Conservation (phyloP, 92 coral and sea anemone genomes). For the Epizoanthus illoricatus region DNA sequence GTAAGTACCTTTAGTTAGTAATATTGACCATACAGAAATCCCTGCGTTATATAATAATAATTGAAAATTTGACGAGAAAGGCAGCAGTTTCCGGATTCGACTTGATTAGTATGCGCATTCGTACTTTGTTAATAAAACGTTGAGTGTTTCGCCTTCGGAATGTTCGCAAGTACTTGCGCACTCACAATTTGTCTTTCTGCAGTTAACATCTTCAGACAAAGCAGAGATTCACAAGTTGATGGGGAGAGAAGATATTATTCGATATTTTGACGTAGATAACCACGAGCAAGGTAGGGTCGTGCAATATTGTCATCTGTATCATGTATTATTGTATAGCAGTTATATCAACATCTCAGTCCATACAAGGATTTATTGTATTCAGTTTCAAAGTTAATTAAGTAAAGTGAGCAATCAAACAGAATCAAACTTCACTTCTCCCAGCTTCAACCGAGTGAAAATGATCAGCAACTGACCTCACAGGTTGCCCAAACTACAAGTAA, state of each 20-base stretch:
- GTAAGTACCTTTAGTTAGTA: not conserved
- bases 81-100: no score
- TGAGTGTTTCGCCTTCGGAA: not conserved
- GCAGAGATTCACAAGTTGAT: not conserved
- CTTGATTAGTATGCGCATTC: not conserved
- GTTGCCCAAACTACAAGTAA: no score
- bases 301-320: no score
- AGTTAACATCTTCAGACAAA: not conserved
- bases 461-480: no score
- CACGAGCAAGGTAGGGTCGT: not conserved
- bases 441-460: no score
- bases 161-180: not conserved
- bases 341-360: no score
- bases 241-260: conserved; percentile 16
- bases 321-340: no score
- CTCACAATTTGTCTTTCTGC: not conserved
- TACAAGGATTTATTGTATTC: no score
- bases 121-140: not conserved
- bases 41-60: not conserved
- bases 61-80: no score
- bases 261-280: conserved; percentile 14
- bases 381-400: no score
- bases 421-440: no score
- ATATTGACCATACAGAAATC: not conserved
- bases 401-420: no score